Conservation (phyloP, 2,113 vertebrate genomes). For the Setophaga coronata region DNA sequence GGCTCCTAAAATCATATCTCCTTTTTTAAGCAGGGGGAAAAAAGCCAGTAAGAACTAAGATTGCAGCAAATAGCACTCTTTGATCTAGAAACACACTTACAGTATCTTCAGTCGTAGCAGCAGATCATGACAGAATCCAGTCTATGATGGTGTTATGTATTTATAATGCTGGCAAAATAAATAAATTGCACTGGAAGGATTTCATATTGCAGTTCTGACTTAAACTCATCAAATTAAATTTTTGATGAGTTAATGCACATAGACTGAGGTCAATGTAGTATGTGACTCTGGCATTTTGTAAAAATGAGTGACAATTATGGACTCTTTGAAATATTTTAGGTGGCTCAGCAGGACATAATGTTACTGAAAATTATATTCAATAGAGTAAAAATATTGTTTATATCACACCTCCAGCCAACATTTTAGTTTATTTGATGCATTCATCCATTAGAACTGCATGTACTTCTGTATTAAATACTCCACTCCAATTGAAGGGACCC, state of each 20-base stretch:
- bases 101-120: not conserved
- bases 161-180: constrained; percentile 5
- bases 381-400: not conserved
- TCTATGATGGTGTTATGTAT: not conserved
- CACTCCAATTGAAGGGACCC: not conserved
- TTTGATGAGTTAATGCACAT: not conserved
- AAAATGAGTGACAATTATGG: not conserved
- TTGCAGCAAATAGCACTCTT: not conserved
- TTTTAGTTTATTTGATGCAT: not conserved
- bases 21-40: not conserved
- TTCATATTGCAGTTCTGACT: not conserved
- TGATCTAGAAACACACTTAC: not conserved
- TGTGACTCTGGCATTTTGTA: not conserved
- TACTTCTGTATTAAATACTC: not conserved
- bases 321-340: not conserved
- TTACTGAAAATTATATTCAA: not conserved
- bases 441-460: not conserved
- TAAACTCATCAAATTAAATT: constrained; percentile 16
- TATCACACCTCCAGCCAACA: not conserved
- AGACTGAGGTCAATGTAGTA: not conserved
- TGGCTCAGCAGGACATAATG: not conserved
- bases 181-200: not conserved
- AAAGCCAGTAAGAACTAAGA: not conserved
- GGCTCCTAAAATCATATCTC: not conserved
- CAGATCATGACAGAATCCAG: not conserved